Evolutionary conservation across 1,140 invertebrate genomes (phyloP).

Genomic region (Probaryconus sp.): DNA sequence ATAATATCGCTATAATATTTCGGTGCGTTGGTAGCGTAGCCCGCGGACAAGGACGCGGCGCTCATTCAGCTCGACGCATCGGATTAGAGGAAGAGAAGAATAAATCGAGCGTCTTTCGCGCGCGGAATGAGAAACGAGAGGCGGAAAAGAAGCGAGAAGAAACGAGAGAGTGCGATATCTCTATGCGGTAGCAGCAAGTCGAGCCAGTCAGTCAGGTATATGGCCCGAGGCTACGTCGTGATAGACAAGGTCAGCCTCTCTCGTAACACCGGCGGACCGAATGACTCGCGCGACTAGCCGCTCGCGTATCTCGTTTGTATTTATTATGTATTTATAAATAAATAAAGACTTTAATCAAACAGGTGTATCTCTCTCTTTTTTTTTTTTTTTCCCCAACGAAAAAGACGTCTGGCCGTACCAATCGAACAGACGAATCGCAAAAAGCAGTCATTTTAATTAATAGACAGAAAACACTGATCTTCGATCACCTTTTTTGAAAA

Average conservation of each 20-base stretch:
- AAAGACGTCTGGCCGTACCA: neutral
- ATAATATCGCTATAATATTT: conserved; percentile 53
- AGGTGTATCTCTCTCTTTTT: too few species aligned
- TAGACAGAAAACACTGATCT: too few species aligned
- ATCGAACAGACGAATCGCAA: too few species aligned
- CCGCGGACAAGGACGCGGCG: conserved; percentile 31
- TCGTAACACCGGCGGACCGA: conserved; percentile 56
- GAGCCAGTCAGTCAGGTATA: conserved; percentile 76
- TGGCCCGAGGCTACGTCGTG: conserved; percentile 77
- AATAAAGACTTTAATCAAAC: conserved; percentile 37
- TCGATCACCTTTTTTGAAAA: too few species aligned
- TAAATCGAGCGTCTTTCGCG: conserved; percentile 10
- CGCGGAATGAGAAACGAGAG: conserved; percentile 13
- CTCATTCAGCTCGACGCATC: conserved; percentile 13
- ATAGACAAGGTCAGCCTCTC: conserved; percentile 79
- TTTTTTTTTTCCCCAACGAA: too few species aligned
- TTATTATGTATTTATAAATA: conserved; percentile 71
- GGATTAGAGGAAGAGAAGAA: conserved; percentile 32
- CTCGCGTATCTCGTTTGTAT: conserved; percentile 60
- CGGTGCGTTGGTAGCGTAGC: conserved; percentile 16
- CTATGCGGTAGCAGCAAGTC: conserved; percentile 72
- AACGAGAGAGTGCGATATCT: conserved; percentile 61
- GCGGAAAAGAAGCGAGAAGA: conserved; percentile 28
- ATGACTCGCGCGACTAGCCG: conserved; percentile 49
- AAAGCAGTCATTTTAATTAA: neutral